phyloP scores from a whole-genome alignment of 2,113 vertebrate genomes.

The Gymnocephalus cernua region DNA sequence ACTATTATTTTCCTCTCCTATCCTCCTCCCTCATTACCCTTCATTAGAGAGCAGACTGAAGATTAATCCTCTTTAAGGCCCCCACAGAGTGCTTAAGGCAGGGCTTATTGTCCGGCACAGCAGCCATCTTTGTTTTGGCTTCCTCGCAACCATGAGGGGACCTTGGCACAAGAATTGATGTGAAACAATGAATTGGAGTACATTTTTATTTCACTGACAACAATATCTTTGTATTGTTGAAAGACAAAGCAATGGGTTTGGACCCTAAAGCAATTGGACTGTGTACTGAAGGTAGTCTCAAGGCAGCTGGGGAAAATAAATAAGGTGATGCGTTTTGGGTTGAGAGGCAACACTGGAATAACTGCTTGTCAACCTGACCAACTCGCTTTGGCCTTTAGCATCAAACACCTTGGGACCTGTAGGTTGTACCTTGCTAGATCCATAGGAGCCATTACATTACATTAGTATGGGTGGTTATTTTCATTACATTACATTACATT shows the following conservation, averaged over 20 bases:
- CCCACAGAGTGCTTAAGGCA: constrained; percentile 47
- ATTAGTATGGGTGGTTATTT: not conserved
- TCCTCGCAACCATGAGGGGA: not conserved
- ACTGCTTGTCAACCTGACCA: not conserved
- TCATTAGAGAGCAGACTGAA: constrained; percentile 63
- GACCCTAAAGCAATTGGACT: not conserved
- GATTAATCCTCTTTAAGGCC: constrained; percentile 65
- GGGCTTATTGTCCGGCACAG: constrained; percentile 39
- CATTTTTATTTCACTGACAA: constrained; percentile 51
- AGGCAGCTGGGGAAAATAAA: not conserved
- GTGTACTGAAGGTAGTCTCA: not conserved
- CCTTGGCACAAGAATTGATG: not conserved
- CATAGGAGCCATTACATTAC: not conserved
- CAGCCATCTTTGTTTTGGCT: constrained; percentile 53
- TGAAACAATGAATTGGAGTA: not conserved
- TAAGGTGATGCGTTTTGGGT: not conserved
- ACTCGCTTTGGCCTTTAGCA: not conserved
- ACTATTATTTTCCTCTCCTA: constrained; percentile 35
- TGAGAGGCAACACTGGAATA: not conserved
- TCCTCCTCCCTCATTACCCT: constrained; percentile 40
- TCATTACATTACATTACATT: too few species aligned
- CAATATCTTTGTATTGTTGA: not conserved
- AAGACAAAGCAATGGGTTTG: not conserved
- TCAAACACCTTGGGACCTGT: too few species aligned
- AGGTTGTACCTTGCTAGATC: not conserved